These are phyloP conservation scores for Pipistrellus kuhlii DNA, from an alignment of 2,797 vertebrate species.

Conservation along the genomic window DNA sequence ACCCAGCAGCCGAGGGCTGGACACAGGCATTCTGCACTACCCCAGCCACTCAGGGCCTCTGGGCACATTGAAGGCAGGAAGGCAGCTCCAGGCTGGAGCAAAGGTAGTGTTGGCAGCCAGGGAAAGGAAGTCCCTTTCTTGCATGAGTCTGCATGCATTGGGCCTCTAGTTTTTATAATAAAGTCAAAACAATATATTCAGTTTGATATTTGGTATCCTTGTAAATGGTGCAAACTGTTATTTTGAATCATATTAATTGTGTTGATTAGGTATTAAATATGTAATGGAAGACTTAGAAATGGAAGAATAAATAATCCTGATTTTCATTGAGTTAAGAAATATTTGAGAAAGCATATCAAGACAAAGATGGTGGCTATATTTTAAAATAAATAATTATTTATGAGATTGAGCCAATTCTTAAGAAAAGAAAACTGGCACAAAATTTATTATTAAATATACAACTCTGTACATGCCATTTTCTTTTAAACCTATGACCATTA, in stretches of 20 bases:
- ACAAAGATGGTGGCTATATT: background rate
- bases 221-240: background rate
- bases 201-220: background rate
- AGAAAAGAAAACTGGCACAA: background rate
- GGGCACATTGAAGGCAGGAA: too few species aligned
- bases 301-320: background rate
- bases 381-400: constrained; percentile 16
- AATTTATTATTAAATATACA: background rate
- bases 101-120: too few species aligned
- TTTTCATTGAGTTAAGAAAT: constrained; percentile 11
- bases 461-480: background rate
- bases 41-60: too few species aligned
- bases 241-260: background rate
- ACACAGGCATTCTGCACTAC: too few species aligned
- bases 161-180: background rate
- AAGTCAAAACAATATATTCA: background rate
- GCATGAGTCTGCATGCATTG: too few species aligned
- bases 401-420: background rate
- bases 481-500: background rate
- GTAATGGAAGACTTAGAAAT: background rate
- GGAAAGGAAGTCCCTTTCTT: too few species aligned
- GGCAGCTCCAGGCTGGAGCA: too few species aligned
- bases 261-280: background rate
- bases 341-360: background rate
- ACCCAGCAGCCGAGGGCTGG: too few species aligned